A percentile compares a stretch with the other conserved stretches of the same genome.
Evolutionary conservation across 2,797 vertebrate genomes (phyloP).

Genomic region (Simalia tracyae): DNA sequence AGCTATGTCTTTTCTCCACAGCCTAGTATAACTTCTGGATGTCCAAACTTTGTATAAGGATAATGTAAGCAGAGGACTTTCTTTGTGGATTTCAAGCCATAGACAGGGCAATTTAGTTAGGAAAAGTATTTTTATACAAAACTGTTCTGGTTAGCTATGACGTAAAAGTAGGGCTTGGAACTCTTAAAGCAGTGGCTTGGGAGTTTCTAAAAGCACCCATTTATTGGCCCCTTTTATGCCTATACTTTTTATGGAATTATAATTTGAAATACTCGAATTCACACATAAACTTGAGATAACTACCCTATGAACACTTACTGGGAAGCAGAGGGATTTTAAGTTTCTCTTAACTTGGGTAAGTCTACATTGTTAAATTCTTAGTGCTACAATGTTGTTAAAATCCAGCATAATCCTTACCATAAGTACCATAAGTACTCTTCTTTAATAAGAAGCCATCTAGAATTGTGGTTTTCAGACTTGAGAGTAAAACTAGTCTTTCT

Average conservation of each 20-base stretch:
- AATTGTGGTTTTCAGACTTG: neutral
- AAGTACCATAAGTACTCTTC: neutral
- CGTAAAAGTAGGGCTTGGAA: neutral
- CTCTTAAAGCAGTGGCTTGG: neutral
- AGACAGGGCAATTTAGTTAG: neutral
- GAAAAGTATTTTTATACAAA: neutral
- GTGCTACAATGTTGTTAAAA: neutral
- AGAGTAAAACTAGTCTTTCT: conserved; percentile 8
- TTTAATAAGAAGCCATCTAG: conserved; percentile 4
- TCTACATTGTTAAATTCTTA: neutral
- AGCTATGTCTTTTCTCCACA: neutral
- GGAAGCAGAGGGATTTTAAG: neutral
- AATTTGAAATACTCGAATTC: neutral
- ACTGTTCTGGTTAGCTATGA: neutral
- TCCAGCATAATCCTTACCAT: neutral
- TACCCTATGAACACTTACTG: neutral
- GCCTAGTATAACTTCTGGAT: neutral
- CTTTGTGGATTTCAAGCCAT: neutral
- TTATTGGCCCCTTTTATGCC: neutral
- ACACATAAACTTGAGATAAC: neutral
- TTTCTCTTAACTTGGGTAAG: neutral
- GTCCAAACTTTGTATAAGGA: neutral
- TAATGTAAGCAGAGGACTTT: neutral
- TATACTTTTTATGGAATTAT: no score
- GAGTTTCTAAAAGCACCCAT: neutral